Base-by-base conservation (phyloP, 92 coral and sea anemone species). In the Heliopora coerulea region DNA sequence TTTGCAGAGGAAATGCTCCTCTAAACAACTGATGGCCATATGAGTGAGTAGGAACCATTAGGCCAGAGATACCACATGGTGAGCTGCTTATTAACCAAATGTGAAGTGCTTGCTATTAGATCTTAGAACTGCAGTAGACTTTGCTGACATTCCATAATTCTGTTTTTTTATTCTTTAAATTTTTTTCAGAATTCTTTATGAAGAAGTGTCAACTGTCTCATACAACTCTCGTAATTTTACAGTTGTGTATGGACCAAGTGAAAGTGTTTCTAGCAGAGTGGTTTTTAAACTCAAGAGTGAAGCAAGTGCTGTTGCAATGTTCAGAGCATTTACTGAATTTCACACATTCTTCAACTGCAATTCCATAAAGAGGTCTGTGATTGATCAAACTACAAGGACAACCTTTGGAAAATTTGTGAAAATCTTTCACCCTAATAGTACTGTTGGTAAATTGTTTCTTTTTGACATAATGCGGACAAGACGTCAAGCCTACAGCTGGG, bases 331-430 rank as follows among this genome's bases (percentile, higher is more conserved):
- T 72, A 95, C 99, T 18, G 99, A 95, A 65, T 90, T 82, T 86
- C 99, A 95, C 88, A 95, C 99, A 10, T 95, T 95, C 76, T 95
- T 87, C 74, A 96, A 95, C 78, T 95, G 99, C 40, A 95, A 86
- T 80, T 85, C 91, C 4, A 96, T 95, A 37, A 95, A 95, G 68
- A 89, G 91, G 26, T 95, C 99, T 35, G 99, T 95, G 15, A 85
- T 95, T 44, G 99, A 95, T 60, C 99, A 95, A 78, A 87, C 89
- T 73, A 95, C 99, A 25, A 80, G 96, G 68, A 95, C 99, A 34
- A 72, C 89, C 14, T 70, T 91, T 8, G 99, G 99, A 7, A 88
- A 92, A 34, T 64, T 90, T 28, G 82, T 89, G 7, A 87, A 95
- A 20, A 82, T 90, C 35, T 64, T 95, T 66, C 68, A 86, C 4